Base-by-base conservation (phyloP, 92 coral and sea anemone species). In the Pocillopora meandrina region DNA sequence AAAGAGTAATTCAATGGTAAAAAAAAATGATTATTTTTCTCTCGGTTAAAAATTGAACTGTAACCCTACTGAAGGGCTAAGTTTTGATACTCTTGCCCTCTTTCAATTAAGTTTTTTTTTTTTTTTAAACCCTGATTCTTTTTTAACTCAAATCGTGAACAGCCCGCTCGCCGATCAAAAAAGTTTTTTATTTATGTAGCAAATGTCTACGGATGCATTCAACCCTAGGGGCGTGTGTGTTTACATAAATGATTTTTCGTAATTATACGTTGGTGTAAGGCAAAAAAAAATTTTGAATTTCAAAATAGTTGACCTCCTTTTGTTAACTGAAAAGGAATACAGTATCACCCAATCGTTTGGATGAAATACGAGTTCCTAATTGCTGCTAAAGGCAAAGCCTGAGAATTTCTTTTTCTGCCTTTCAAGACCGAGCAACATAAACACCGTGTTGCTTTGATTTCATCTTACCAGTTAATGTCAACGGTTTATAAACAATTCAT, bases 251-350 rank as follows among this genome's bases (percentile, higher is more conserved):
- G 55, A 31, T n/a, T 55, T 55, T 26, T 67, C 61, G 71, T 67
- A 65, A 79, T 79, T 35, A 79, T 3, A 21, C 52, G 52, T 42
- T 42, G 52, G 42, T 23, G 9, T 18, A 23, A 19, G 59, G 59
- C n/a, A 5, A 70, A 10, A 56, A 56, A 77, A 12, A 61, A 64
- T 80, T 80, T 80, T 80, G 75, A 80, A 80, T 80, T 80, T 80
- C 65, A 80, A 80, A 80, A 34, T 55, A 80, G 83, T 73, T 12
- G 34, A 33, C 66, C 18, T 18, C 56, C 74, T 34, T 64, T 80
- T 80, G 75, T 19, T 63, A 78, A 78, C 65, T 78, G 20, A 23
- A 64, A 78, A 78, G 6, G 66, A 47, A 19, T 47, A 65, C 82
- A 65, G 15, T 49, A 20, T n/a, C 19, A 10, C 2, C 59, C 36